Evolutionary conservation across 2,888 invertebrate genomes (phyloP).

Genomic region (Clepsis dumicolana): DNA sequence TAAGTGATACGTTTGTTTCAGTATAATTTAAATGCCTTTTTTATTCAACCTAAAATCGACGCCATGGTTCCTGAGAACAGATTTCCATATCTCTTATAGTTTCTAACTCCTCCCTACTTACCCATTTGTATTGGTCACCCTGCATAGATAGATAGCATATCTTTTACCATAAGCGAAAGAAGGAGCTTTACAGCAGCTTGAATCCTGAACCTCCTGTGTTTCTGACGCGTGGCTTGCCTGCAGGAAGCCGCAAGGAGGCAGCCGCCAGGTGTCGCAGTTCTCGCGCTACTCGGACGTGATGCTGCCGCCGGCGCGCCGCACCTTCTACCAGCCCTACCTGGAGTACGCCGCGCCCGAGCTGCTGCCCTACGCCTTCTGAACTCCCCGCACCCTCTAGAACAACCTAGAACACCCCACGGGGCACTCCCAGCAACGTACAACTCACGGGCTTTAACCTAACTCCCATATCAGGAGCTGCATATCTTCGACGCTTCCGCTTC

Average conservation of each 20-base stretch:
- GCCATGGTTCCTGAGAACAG: too few species aligned
- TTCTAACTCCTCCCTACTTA: too few species aligned
- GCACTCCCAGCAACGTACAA: conserved; percentile 67
- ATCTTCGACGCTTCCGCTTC: conserved; percentile 76
- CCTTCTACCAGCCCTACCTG: conserved; percentile 71
- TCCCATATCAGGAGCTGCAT: conserved; percentile 79
- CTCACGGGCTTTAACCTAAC: conserved; percentile 65
- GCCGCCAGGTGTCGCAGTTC: conserved; percentile 80
- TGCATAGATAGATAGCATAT: too few species aligned
- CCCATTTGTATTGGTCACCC: too few species aligned
- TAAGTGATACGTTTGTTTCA: too few species aligned
- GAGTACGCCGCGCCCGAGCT: conserved; percentile 72
- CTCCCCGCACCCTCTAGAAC: conserved; percentile 48
- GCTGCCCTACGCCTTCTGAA: conserved; percentile 75
- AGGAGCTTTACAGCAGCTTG: too few species aligned
- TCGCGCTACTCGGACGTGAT: conserved; percentile 81
- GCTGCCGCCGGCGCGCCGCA: conserved; percentile 75
- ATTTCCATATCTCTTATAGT: too few species aligned
- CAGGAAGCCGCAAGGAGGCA: conserved; percentile 77
- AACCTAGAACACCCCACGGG: conserved; percentile 56
- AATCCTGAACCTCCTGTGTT: too few species aligned
- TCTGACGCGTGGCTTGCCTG: not conserved
- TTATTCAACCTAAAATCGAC: too few species aligned
- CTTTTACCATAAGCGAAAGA: too few species aligned
- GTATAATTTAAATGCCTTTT: too few species aligned